These are phyloP conservation scores for Acanthoscelides obtectus DNA, from an alignment of 2,888 invertebrate genomes.

Conservation along the genomic window DNA sequence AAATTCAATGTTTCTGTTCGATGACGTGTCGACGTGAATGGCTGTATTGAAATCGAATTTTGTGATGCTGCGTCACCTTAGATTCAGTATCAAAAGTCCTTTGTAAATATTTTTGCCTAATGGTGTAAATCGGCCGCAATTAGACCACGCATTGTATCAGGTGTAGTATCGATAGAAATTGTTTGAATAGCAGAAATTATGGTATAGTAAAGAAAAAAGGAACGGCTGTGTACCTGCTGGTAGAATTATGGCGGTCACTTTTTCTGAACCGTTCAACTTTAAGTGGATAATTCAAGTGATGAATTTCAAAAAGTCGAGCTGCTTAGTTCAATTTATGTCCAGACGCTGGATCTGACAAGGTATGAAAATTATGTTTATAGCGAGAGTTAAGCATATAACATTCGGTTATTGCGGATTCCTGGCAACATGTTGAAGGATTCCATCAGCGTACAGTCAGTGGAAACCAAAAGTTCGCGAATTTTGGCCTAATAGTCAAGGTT, in stretches of 20 bases:
- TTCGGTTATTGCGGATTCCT: not conserved
- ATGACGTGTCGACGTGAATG: too few species aligned
- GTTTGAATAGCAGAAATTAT: conserved; percentile 12
- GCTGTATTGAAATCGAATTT: too few species aligned
- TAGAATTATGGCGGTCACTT: not conserved
- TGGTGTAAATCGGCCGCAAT: not conserved
- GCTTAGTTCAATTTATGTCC: not conserved
- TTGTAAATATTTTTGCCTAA: not conserved
- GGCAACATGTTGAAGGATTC: not conserved
- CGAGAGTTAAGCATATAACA: not conserved
- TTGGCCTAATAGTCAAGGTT: too few species aligned
- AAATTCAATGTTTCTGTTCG: too few species aligned
- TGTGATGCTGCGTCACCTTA: too few species aligned
- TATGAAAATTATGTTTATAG: not conserved
- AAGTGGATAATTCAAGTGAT: not conserved
- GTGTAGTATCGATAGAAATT: conserved; percentile 16
- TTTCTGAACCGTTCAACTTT: not conserved
- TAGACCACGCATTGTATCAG: conserved; percentile 12
- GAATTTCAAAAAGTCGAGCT: not conserved
- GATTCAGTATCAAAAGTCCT: too few species aligned
- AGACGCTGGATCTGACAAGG: not conserved
- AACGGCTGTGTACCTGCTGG: not conserved
- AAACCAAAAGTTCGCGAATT: too few species aligned
- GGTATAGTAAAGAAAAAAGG: not conserved
- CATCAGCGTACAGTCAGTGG: too few species aligned